Conservation (phyloP, 2,888 invertebrate species). For the Chelonus formosanus region DNA sequence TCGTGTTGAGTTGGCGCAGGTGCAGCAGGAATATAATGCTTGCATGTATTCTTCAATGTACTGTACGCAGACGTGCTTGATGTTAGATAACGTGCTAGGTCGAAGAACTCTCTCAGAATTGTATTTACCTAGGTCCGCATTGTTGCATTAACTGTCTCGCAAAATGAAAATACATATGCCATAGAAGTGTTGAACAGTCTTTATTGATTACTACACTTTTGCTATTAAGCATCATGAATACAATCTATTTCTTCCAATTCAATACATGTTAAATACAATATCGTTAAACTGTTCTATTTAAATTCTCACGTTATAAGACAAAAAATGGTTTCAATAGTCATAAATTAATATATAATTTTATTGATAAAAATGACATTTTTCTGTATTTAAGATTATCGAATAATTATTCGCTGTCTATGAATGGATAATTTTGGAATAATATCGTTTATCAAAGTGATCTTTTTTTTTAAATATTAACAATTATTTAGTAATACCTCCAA, state of each 20-base stretch:
- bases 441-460: no score
- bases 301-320: no score
- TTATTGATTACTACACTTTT: conserved; percentile 27
- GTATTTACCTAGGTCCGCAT: conserved; percentile 26
- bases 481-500: no score
- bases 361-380: no score
- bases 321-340: no score
- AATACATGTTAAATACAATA: conserved; percentile 4
- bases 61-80: conserved; percentile 25
- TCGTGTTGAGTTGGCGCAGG: conserved; percentile 17
- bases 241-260: conserved; percentile 26
- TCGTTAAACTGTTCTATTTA: no score
- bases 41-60: background rate
- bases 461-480: no score
- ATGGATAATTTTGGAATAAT: no score
- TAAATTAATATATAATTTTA: no score
- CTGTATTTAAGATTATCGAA: no score
- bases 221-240: conserved; percentile 10
- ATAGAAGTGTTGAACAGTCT: background rate
- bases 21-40: background rate
- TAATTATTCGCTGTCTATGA: no score
- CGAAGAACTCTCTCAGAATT: conserved; percentile 44
- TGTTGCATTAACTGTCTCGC: conserved; percentile 16
- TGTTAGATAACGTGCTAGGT: conserved; percentile 43
- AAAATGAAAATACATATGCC: conserved; percentile 2